Percentiles rank a stretch among this genome's conserved stretches.
phyloP scores from a whole-genome alignment of 1,140 invertebrate genomes.

The Mizuhopecten yessoensis region DNA sequence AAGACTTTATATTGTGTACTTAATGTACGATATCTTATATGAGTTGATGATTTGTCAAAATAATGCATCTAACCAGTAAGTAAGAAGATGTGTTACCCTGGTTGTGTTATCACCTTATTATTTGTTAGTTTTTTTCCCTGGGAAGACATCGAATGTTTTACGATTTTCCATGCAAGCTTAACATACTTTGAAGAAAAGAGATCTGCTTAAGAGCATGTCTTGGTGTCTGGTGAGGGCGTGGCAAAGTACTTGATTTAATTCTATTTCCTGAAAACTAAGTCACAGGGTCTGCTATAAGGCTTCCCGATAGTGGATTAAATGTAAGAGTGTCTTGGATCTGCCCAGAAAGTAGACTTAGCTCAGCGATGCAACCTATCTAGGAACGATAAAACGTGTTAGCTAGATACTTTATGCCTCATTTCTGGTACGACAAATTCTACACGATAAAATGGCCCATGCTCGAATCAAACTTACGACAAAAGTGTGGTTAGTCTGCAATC shows the following conservation, averaged over 20 bases:
- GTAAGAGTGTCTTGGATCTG: background rate
- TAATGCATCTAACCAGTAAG: too few relatives aligned
- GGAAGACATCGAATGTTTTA: too few relatives aligned
- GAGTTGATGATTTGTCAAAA: too few relatives aligned
- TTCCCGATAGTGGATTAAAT: background rate
- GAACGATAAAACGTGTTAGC: constrained; percentile 32
- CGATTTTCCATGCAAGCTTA: background rate
- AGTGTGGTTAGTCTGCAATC: background rate
- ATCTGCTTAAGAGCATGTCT: background rate
- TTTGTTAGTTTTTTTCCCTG: too few relatives aligned
- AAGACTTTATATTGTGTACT: too few relatives aligned
- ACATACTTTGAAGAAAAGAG: background rate
- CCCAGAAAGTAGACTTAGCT: background rate
- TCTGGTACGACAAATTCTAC: background rate
- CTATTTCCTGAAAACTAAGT: background rate
- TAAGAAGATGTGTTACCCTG: too few relatives aligned
- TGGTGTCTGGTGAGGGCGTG: background rate
- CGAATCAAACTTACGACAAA: background rate
- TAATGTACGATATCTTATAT: too few relatives aligned
- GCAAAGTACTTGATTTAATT: background rate
- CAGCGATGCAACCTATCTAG: background rate
- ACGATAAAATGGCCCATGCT: background rate
- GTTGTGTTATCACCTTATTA: too few relatives aligned
- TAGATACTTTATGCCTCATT: constrained; percentile 25
- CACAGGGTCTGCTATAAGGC: background rate